Percentiles rank a stretch among this genome's conserved stretches.
phyloP scores from a whole-genome alignment of 2,797 vertebrate species.

The Sebastiscus tertius region DNA sequence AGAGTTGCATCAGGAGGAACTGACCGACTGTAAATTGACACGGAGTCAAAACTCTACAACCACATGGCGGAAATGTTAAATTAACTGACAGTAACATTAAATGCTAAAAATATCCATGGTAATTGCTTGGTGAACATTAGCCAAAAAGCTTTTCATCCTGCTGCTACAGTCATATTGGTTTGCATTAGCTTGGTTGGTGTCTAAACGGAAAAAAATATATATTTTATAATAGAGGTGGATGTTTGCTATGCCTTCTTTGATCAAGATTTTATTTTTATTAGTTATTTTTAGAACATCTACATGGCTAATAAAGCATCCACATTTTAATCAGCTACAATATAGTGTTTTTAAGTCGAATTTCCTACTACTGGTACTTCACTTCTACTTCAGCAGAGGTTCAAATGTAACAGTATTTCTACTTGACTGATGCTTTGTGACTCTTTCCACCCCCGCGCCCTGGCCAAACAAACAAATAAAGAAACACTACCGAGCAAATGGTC shows the following conservation, averaged over 20 bases:
- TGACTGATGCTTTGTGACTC: constrained; percentile 21
- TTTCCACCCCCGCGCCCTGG: constrained; percentile 7
- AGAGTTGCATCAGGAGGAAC: not conserved
- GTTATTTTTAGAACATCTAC: not conserved
- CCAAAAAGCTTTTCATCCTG: constrained; percentile 27
- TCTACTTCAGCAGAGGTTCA: not conserved
- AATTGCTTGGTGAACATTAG: constrained; percentile 25
- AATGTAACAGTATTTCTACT: not conserved
- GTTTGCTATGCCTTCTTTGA: not conserved
- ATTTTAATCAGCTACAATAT: not conserved
- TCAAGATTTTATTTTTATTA: not conserved
- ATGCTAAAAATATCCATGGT: constrained; percentile 17
- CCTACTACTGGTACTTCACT: not conserved
- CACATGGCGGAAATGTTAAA: constrained; percentile 16
- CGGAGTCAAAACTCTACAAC: not conserved
- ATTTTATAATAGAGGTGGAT: not conserved
- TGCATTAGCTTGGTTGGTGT: constrained; percentile 17
- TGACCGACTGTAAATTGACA: not conserved
- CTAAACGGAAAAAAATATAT: not conserved
- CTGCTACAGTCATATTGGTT: constrained; percentile 9
- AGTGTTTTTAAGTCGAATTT: not conserved
- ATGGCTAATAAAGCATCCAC: not conserved
- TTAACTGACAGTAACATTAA: constrained; percentile 31
- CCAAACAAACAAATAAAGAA: constrained; percentile 75
- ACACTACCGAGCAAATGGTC: constrained; percentile 73